A percentile compares a stretch with the other conserved stretches of the same genome.
These are phyloP conservation scores for Sebastes steindachneri DNA, from an alignment of 2,797 vertebrate genomes.

Conservation along the genomic window DNA sequence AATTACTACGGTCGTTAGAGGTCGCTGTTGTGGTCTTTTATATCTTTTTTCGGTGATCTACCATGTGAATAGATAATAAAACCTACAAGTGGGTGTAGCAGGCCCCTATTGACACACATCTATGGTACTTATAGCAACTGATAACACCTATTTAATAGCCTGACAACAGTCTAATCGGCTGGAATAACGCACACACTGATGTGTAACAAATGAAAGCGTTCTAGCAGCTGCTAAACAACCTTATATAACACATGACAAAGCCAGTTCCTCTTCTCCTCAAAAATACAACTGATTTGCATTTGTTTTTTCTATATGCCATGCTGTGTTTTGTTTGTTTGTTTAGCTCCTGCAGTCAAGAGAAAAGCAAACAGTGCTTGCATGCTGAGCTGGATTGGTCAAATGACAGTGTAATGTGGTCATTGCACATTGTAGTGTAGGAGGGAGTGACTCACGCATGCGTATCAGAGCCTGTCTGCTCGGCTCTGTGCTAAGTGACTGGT, in stretches of 20 bases:
- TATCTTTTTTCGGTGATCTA: too few species aligned
- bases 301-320: neutral
- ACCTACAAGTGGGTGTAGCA: too few species aligned
- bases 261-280: neutral
- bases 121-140: too few species aligned
- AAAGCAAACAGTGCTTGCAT: neutral
- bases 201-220: constrained; percentile 30
- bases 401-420: constrained; percentile 28
- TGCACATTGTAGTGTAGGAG: constrained; percentile 48
- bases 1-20: too few species aligned
- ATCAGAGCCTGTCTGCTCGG: constrained; percentile 22
- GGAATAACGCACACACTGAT: constrained; percentile 24
- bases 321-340: neutral
- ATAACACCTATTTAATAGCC: too few species aligned
- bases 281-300: neutral
- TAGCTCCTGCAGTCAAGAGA: neutral
- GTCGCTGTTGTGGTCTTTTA: rapidly evolving
- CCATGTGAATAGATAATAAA: too few species aligned
- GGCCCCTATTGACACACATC: too few species aligned
- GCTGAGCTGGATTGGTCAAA: neutral
- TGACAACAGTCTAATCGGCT: too few species aligned
- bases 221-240: constrained; percentile 39
- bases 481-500: constrained; percentile 69
- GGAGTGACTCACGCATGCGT: constrained; percentile 81
- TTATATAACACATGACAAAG: constrained; percentile 45